Conservation (phyloP, 2,888 invertebrate genomes). For the Gerosis bhagava region DNA sequence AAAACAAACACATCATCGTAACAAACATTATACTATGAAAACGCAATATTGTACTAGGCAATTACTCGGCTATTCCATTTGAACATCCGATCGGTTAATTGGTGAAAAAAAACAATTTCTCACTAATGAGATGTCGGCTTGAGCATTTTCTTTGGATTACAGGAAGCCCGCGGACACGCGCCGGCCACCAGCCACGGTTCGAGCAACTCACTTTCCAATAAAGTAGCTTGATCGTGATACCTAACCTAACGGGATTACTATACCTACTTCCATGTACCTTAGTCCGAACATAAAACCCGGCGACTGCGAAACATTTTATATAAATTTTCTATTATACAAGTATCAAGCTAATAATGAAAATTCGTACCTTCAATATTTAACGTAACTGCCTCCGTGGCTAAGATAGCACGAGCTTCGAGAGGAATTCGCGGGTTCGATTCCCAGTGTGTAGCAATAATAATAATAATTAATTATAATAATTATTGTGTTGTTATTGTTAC, state of each 20-base stretch:
- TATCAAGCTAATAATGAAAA: no score
- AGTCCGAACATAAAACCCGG: conserved; percentile 56
- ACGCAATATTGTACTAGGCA: conserved; percentile 5
- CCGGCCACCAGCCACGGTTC: conserved; percentile 56
- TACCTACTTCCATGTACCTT: conserved; percentile 53
- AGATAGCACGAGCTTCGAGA: no score
- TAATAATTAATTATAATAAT: no score
- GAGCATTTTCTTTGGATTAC: conserved; percentile 52
- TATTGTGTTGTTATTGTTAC: no score
- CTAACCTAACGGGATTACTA: conserved; percentile 72
- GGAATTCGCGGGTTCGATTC: no score
- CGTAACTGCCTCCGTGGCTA: no score
- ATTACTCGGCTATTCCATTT: conserved; percentile 8
- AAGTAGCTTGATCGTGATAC: conserved; percentile 72
- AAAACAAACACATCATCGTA: background rate
- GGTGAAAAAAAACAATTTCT: conserved; percentile 13
- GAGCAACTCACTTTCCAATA: conserved; percentile 75
- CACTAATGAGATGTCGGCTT: conserved; percentile 40
- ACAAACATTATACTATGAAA: conserved; percentile 2
- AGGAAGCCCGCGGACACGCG: conserved; percentile 43
- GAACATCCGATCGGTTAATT: conserved; percentile 17
- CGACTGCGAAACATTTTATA: conserved; percentile 21
- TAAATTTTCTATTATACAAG: conserved; percentile 3
- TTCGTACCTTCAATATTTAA: no score
- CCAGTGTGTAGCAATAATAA: no score